Evolutionary conservation across 2,797 vertebrate species (phyloP).

Genomic region (Amniataba percoides): DNA sequence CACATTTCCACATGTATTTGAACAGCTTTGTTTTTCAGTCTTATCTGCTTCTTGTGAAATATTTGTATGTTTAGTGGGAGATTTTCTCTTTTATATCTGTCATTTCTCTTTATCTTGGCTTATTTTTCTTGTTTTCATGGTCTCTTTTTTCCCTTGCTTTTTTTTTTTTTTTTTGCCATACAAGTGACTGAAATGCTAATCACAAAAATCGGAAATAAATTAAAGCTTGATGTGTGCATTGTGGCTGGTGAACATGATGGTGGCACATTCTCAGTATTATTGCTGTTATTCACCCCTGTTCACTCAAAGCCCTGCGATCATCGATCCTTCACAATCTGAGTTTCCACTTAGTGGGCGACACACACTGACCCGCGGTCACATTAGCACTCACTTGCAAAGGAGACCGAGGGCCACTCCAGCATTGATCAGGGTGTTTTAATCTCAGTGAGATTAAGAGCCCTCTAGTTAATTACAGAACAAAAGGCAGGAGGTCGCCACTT

Average conservation of each 20-base stretch:
- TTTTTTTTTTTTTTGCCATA: neutral
- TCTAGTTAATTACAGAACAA: constrained; percentile 79
- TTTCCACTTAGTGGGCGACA: constrained; percentile 49
- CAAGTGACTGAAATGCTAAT: neutral
- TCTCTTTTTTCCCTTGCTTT: neutral
- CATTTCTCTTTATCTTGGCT: neutral
- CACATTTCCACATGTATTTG: neutral
- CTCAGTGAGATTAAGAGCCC: constrained; percentile 67
- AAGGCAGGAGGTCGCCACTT: constrained; percentile 55
- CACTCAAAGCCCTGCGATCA: constrained; percentile 30
- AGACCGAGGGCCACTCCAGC: constrained; percentile 60
- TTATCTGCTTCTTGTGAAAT: neutral
- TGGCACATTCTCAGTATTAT: constrained; percentile 6
- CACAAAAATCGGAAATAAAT: constrained; percentile 1
- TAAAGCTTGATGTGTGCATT: neutral
- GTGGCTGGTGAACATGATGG: neutral
- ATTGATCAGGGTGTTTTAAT: constrained; percentile 78
- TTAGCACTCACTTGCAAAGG: constrained; percentile 46
- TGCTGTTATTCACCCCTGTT: constrained; percentile 20
- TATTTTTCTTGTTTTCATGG: neutral
- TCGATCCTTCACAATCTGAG: constrained; percentile 57
- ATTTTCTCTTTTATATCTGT: neutral
- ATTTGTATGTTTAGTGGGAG: neutral
- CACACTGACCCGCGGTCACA: constrained; percentile 49
- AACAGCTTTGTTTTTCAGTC: neutral